Evolutionary conservation across 2,113 vertebrate species (phyloP).

Genomic region (Smithornis capensis): DNA sequence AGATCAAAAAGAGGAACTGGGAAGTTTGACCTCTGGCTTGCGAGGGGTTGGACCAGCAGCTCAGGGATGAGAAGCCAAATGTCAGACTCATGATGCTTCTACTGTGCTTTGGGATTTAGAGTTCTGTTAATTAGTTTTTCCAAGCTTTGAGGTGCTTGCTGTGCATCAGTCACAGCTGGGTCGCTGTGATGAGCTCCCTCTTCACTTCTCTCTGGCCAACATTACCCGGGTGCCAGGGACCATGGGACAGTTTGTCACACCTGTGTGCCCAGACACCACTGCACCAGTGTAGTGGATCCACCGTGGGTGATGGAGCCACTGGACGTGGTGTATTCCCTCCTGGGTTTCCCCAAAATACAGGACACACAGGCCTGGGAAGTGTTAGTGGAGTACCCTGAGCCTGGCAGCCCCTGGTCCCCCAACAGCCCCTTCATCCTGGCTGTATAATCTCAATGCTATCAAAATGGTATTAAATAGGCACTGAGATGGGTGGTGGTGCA

Average conservation of each 20-base stretch:
- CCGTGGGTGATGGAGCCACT: fast-evolving
- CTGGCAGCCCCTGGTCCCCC: not conserved
- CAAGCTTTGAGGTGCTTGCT: not conserved
- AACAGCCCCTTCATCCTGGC: not conserved
- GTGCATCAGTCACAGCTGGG: not conserved
- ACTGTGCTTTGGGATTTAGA: not conserved
- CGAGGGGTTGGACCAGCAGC: not conserved
- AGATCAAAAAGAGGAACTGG: not conserved
- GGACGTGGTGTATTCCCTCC: not conserved
- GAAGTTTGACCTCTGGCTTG: slow-evolving; percentile 21
- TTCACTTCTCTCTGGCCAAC: not conserved
- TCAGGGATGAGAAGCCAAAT: not conserved
- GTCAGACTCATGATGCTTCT: not conserved
- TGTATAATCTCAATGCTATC: not conserved
- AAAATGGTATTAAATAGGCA: not conserved
- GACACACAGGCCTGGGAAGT: not conserved
- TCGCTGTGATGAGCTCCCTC: not conserved
- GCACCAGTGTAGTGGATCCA: fast-evolving
- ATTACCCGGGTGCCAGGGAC: not conserved
- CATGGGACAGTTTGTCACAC: not conserved
- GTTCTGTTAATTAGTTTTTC: not conserved
- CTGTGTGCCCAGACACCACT: fast-evolving
- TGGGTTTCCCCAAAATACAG: fast-evolving
- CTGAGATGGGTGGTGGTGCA: not conserved
- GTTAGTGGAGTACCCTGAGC: not conserved